Evolutionary conservation across 2,888 invertebrate species (phyloP), one percentile per base, ranked within the genome.

Genomic region (Eupelmus urozonus): DNA sequence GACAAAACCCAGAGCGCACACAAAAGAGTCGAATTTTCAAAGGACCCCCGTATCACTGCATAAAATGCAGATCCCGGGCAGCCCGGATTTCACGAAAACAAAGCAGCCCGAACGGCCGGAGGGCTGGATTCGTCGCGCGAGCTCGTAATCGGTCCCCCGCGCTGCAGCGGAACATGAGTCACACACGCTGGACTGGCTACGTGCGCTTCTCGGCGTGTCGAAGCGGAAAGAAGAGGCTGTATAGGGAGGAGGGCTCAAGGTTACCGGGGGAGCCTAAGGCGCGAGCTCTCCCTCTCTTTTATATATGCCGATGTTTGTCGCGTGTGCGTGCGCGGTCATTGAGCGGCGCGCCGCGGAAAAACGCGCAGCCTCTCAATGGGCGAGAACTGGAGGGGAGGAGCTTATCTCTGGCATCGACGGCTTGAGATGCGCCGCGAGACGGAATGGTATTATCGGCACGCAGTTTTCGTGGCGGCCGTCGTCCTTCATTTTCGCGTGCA

Each of bases 361-460:
- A 66, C 60, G 29, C 23, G 27, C 20, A 71, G 51, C 34, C 65
- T 65, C 73, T 65, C 73, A 65, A 57, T 73, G 72, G 42, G 20
- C 55, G 62, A 62, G 62, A 62, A 72, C 63, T 60, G 62, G 62
- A 72, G 62, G 53, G 72, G 53, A 23, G 13, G 40, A 40, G 29
- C 7, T 7, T 16, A 13, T 55, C 53, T 63, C 72, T 63, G 25
- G 42, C 34, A 63, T 72, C 62, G 23, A 18, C 51, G 45, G 27
- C 59, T 57, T 29, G n/a, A 62, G 53, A 5, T 16, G n/a, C 51
- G 29, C 2, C 13, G 27, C 25, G 27, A 7, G 73, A 65, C 55
- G 57, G 57, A 73, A 73, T 57, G 73, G 60, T 67, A 60, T 75
- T 60, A 75, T 75, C 75, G 75, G 51, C 53, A 42, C 18, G 7